Conservation (phyloP, 2,113 vertebrate genomes). For the Sceloporus undulatus region DNA sequence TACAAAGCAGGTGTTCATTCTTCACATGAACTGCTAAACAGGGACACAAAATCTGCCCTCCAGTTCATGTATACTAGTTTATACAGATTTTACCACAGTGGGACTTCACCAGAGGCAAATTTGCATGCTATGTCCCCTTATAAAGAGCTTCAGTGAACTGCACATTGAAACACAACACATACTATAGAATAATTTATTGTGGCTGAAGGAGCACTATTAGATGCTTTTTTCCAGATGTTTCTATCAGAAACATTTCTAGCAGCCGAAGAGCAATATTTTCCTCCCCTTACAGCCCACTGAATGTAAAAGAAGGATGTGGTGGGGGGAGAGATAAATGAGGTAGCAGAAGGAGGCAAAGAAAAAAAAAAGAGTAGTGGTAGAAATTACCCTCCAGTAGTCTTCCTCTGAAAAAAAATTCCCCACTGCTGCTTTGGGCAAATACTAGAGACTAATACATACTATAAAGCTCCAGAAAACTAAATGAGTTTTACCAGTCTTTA, state of each 20-base stretch:
- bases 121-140: not conserved
- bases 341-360: not conserved
- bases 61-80: not conserved
- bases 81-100: not conserved
- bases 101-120: not conserved
- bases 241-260: not conserved
- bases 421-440: not conserved
- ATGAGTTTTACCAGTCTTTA: not conserved
- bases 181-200: slow-evolving; percentile 45
- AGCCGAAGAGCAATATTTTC: not conserved
- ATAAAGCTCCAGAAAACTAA: not conserved
- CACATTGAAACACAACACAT: slow-evolving; percentile 36
- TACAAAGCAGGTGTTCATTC: not conserved
- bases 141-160: not conserved
- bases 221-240: slow-evolving; percentile 12
- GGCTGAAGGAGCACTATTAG: not conserved
- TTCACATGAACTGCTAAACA: not conserved
- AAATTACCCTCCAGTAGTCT: too few species aligned
- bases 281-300: not conserved
- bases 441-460: not conserved
- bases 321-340: not conserved
- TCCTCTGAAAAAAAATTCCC: not conserved
- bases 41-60: not conserved
- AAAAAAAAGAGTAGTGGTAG: not conserved
- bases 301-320: not conserved